Percentiles rank a stretch among this genome's conserved stretches.
phyloP scores from a whole-genome alignment of 2,113 vertebrate genomes.

The Passer domesticus region DNA sequence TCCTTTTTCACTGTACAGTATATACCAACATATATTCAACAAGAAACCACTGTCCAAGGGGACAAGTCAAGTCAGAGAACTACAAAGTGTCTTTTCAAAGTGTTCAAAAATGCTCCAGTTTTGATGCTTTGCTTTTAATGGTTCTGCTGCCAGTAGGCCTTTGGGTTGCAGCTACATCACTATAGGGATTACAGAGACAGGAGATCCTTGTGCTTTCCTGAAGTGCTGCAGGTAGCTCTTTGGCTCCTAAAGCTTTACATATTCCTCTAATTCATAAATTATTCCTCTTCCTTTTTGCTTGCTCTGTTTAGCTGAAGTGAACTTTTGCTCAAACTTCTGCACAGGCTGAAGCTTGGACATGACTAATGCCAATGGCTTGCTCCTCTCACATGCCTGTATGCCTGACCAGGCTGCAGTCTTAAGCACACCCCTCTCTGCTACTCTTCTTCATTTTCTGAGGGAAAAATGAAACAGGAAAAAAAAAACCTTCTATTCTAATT shows the following conservation, averaged over 20 bases:
- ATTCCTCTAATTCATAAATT: not conserved
- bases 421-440: not conserved
- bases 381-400: not conserved
- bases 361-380: not conserved
- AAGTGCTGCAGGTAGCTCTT: not conserved
- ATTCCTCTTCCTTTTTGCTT: not conserved
- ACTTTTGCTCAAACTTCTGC: not conserved
- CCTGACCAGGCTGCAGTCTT: not conserved
- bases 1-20: not conserved
- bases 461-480: not conserved
- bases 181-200: not conserved
- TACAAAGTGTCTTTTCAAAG: not conserved
- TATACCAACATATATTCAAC: not conserved
- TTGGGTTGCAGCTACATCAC: not conserved
- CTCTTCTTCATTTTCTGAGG: not conserved
- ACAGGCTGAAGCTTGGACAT: not conserved
- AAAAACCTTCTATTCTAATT: not conserved
- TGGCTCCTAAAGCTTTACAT: not conserved
- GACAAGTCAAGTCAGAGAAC: not conserved
- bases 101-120: not conserved
- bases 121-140: not conserved
- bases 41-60: not conserved
- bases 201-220: not conserved
- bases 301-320: not conserved
- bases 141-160: not conserved